Evolutionary conservation across 2,113 vertebrate genomes (phyloP).

Genomic region (Pandion haliaetus): DNA sequence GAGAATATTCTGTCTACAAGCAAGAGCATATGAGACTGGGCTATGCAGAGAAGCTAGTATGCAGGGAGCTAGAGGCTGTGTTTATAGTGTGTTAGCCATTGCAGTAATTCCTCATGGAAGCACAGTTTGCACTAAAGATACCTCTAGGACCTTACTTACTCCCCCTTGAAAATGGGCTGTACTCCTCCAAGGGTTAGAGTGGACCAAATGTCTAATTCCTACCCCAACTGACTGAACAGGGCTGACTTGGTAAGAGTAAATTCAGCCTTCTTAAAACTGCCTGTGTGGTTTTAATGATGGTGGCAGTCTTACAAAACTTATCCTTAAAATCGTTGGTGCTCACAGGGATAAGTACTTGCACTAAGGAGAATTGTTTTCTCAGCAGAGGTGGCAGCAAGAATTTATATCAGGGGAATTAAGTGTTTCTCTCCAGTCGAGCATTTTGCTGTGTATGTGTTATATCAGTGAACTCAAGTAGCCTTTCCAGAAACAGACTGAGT

Average conservation of each 20-base stretch:
- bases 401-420: not conserved
- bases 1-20: not conserved
- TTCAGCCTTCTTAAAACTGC: not conserved
- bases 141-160: not conserved
- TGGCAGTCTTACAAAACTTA: not conserved
- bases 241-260: not conserved
- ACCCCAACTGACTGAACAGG: not conserved
- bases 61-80: not conserved
- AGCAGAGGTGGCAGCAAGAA: not conserved
- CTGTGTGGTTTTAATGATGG: not conserved
- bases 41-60: not conserved
- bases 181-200: not conserved
- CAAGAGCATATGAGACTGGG: not conserved
- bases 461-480: not conserved
- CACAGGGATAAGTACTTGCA: not conserved
- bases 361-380: not conserved
- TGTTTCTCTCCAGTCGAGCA: not conserved
- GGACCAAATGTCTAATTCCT: not conserved
- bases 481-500: not conserved
- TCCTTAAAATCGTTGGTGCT: not conserved
- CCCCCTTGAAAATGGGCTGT: not conserved
- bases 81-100: not conserved
- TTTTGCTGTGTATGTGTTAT: not conserved
- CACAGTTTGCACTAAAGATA: not conserved
- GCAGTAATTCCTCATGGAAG: not conserved